Percentiles rank a stretch among this genome's conserved stretches.
phyloP scores from a whole-genome alignment of 2,113 vertebrate genomes.

The Chloropsis hardwickii region DNA sequence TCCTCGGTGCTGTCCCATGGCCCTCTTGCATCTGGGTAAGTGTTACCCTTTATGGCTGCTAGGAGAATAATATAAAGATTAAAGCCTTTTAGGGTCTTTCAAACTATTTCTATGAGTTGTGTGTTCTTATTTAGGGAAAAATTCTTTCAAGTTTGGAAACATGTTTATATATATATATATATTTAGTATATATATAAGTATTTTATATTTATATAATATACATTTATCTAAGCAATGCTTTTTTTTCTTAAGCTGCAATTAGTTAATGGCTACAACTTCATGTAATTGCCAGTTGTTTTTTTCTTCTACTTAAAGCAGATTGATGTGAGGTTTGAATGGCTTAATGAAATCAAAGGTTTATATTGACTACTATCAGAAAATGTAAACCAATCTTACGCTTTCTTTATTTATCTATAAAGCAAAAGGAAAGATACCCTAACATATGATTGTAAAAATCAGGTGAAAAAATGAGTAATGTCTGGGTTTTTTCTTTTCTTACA shows the following conservation, averaged over 20 bases:
- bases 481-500: conserved; percentile 51
- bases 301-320: background rate
- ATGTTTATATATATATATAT: rapidly evolving
- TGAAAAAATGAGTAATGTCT: background rate
- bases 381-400: background rate
- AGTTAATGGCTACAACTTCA: background rate
- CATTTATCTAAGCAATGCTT: background rate
- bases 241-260: background rate
- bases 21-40: background rate
- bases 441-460: background rate
- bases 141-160: background rate
- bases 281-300: background rate
- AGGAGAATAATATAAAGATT: background rate
- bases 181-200: background rate
- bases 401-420: background rate
- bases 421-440: background rate
- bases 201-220: background rate
- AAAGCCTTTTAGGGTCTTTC: background rate
- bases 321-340: background rate
- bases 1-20: background rate
- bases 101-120: background rate
- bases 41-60: background rate
- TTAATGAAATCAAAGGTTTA: background rate
- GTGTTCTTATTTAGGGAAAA: background rate
- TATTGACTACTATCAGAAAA: background rate